Base-by-base conservation (phyloP, 2,797 vertebrate genomes). In the Microchirus variegatus region DNA sequence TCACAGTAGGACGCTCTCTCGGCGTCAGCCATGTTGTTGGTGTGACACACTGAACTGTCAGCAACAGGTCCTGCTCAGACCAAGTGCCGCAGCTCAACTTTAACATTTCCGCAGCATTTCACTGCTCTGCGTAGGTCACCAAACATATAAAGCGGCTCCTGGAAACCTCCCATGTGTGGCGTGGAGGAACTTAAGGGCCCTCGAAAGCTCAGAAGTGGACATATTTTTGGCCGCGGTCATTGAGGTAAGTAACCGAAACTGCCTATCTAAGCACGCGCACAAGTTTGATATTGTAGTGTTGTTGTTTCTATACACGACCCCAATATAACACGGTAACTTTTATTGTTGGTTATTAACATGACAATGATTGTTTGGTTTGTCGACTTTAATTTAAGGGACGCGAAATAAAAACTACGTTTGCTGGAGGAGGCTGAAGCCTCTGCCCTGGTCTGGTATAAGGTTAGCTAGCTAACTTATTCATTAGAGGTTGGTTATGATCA, bases 1-100 rank as follows among this genome's bases (percentile, higher is more conserved):
- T 53, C n/a, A n/a, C n/a, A n/a, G 53, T 53, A 66, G 35, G 70
- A 78, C 73, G 74, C 68, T 73, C 55, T 66, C 43, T 75, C 65
- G 51, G 91, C 90, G 90, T 90, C 91, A 91, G 91, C 91, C 91
- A 92, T 92, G 87, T 92, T 92, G 86, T 90, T 87, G 83, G 70
- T 81, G 83, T 89, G 84, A 89, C 82, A 83, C 75, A 69, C 76
- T 0, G 73, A 88, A 73, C 87, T 90, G 89, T 88, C 91, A 91
- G 89, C 90, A 92, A 92, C 90, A 92, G 87, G 87, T 91, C 19
- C 74, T 31, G 31, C 5, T 67, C 45, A 9, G 44, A 77, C 45
- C 10, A 31, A n/a, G 59, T 11, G 56, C 14, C 52, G 57, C 60
- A 1, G 54, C 15, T 10, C 53, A 78, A 82, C 75, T 66, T 51